Percentiles rank a stretch among this genome's conserved stretches.
These are phyloP conservation scores for Myzus persicae DNA, from an alignment of 1,140 invertebrate species.

Conservation along the genomic window DNA sequence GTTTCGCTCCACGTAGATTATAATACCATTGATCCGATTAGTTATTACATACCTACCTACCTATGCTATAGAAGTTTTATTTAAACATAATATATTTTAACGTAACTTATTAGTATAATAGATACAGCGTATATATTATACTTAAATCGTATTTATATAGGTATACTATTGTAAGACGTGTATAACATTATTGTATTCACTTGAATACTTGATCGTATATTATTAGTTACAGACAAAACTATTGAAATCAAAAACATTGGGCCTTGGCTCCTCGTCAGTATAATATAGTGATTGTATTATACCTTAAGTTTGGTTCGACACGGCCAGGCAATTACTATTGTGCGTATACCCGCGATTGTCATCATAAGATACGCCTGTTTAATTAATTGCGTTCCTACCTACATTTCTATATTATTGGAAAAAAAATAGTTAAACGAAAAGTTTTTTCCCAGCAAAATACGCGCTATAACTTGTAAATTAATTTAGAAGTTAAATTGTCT, in stretches of 20 bases:
- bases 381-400: neutral
- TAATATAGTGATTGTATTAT: neutral
- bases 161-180: neutral
- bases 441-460: neutral
- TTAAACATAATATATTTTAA: too few species aligned
- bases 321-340: neutral
- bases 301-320: neutral
- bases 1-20: neutral
- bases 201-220: neutral
- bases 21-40: neutral
- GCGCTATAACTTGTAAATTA: neutral
- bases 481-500: neutral
- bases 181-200: neutral
- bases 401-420: neutral
- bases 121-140: neutral
- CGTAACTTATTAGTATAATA: neutral
- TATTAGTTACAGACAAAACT: constrained; percentile 1
- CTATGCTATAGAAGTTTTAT: too few species aligned
- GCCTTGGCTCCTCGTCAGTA: neutral
- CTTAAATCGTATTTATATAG: neutral
- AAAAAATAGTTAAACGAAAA: neutral
- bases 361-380: neutral
- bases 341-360: neutral
- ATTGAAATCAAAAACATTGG: constrained; percentile 7
- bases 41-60: neutral